phyloP scores from a whole-genome alignment of 2,113 vertebrate genomes.

The Eira barbara region DNA sequence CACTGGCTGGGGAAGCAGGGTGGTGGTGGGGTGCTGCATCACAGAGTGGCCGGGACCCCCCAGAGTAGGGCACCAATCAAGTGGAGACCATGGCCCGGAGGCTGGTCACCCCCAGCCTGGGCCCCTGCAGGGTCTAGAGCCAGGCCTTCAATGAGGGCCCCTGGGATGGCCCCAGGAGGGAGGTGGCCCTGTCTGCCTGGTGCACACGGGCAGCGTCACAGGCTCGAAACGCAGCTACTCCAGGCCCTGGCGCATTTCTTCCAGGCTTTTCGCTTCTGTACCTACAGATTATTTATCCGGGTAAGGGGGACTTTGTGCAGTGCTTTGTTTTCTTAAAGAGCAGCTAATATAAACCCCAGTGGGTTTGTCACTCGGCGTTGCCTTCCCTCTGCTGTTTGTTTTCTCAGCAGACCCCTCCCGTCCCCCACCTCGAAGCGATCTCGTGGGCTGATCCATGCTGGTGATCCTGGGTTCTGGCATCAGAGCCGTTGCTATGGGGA shows the following conservation, averaged over 20 bases:
- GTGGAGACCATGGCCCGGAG: neutral
- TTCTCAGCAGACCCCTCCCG: neutral
- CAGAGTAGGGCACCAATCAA: neutral
- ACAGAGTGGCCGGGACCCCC: neutral
- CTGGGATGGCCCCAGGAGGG: neutral
- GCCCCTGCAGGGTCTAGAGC: neutral
- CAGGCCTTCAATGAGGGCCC: fast-evolving
- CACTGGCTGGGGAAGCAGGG: too few species aligned
- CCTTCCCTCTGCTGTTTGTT: neutral
- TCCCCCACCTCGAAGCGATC: neutral
- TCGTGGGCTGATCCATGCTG: neutral
- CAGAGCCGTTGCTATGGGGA: constrained; percentile 62
- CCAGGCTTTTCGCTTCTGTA: neutral
- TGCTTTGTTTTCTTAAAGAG: neutral
- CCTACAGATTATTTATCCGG: neutral
- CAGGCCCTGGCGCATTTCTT: fast-evolving
- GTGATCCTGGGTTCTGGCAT: constrained; percentile 39
- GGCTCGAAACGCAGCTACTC: fast-evolving
- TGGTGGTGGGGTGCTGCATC: too few species aligned
- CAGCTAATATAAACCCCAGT: neutral
- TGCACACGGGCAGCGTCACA: neutral
- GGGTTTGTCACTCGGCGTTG: neutral
- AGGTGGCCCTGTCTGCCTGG: neutral
- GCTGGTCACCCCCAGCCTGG: neutral
- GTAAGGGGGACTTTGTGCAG: neutral